phyloP scores from a whole-genome alignment of 2,113 vertebrate species.

The Chelonoidis abingdonii region DNA sequence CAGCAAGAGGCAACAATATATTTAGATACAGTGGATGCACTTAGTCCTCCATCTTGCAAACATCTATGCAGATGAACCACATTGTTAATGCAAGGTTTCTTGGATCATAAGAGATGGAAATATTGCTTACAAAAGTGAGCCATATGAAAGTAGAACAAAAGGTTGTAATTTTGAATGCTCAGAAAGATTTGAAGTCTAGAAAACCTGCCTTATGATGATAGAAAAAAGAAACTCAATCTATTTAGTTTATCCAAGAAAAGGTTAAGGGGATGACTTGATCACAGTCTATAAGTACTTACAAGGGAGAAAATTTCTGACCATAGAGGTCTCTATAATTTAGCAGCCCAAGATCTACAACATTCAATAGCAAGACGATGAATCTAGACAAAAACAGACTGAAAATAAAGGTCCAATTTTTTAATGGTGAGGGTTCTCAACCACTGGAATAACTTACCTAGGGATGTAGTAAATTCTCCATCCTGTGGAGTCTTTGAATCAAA shows the following conservation, averaged over 20 bases:
- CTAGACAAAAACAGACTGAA: not conserved
- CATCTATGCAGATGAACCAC: not conserved
- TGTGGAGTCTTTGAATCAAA: not conserved
- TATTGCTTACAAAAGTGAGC: not conserved
- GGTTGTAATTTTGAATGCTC: not conserved
- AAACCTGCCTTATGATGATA: not conserved
- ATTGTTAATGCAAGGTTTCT: not conserved
- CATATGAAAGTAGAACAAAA: not conserved
- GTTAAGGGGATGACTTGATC: not conserved
- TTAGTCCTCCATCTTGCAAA: not conserved
- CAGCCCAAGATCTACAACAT: not conserved
- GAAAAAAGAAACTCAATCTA: not conserved
- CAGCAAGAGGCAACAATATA: not conserved
- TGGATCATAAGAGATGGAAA: not conserved
- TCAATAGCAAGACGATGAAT: not conserved
- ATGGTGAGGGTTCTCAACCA: not conserved
- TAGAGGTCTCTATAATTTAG: not conserved
- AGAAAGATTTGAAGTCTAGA: not conserved
- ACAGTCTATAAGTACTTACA: not conserved
- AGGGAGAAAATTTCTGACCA: not conserved
- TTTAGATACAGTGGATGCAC: not conserved
- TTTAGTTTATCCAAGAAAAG: not conserved
- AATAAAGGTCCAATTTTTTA: not conserved
- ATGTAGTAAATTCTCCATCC: not conserved
- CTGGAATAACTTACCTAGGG: not conserved